phyloP scores from a whole-genome alignment of 1,140 invertebrate species.

The Ladona fulva region DNA sequence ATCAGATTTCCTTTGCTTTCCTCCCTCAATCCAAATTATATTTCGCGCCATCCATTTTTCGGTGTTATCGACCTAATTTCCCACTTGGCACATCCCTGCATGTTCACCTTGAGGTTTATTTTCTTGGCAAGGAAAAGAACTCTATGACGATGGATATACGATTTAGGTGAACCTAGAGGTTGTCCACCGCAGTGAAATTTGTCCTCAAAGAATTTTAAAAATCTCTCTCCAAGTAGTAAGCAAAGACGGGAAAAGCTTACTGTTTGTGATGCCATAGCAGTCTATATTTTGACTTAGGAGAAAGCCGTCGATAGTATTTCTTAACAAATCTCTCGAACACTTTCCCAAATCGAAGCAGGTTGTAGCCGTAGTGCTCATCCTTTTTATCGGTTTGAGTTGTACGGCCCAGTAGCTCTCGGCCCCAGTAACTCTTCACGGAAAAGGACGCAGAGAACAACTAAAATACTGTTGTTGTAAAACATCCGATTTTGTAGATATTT shows the following conservation, averaged over 20 bases:
- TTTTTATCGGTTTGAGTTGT: neutral
- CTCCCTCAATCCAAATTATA: neutral
- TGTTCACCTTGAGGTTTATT: slow-evolving; percentile 5
- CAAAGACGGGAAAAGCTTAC: too few species aligned
- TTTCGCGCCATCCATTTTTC: neutral
- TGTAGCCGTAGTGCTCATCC: neutral
- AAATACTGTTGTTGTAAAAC: slow-evolving; percentile 10
- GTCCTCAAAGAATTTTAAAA: too few species aligned
- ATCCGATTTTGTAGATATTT: neutral
- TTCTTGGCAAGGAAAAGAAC: neutral
- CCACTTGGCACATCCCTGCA: neutral
- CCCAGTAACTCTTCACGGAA: neutral
- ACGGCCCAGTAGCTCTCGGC: neutral
- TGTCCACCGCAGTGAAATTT: too few species aligned
- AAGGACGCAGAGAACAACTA: neutral
- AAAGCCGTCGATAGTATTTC: neutral
- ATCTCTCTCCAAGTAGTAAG: too few species aligned
- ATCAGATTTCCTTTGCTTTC: neutral
- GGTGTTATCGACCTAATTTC: neutral
- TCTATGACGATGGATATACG: neutral
- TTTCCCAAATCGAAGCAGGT: neutral
- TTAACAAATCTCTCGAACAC: neutral
- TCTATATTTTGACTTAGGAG: too few species aligned
- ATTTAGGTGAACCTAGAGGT: too few species aligned
- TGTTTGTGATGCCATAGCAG: too few species aligned